phyloP scores from a whole-genome alignment of 2,888 invertebrate species.

The Frankliniella intonsa region DNA sequence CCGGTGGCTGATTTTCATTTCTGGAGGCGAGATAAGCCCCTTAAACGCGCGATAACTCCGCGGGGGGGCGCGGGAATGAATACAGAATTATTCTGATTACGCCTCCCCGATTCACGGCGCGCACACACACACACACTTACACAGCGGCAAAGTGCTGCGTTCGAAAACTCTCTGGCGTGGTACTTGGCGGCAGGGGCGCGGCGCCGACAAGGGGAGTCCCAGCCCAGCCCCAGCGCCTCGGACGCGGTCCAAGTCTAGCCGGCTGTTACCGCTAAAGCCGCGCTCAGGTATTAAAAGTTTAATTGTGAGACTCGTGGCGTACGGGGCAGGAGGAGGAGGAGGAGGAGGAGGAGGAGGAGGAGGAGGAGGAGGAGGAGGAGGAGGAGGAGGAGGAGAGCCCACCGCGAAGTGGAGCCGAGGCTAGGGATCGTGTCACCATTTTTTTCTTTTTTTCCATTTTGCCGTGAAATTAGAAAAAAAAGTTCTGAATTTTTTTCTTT shows the following conservation, averaged over 20 bases:
- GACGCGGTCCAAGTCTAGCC: neutral
- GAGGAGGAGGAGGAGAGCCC: too few relatives aligned
- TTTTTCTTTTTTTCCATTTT: too few relatives aligned
- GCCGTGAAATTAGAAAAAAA: too few relatives aligned
- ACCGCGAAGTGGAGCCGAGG: neutral
- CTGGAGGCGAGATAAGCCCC: conserved; percentile 4
- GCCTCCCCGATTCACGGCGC: conserved; percentile 3
- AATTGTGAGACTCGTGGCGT: neutral
- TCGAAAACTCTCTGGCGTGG: neutral
- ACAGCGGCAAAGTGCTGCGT: too few relatives aligned
- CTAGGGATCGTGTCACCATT: neutral
- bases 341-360: too few relatives aligned
- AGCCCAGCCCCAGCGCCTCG: neutral
- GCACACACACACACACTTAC: neutral
- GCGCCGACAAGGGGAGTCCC: neutral
- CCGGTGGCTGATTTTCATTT: neutral
- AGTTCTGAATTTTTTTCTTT: too few relatives aligned
- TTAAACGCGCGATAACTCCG: neutral
- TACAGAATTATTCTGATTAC: conserved; percentile 18
- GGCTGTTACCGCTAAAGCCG: conserved; percentile 19
- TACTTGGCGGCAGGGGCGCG: neutral
- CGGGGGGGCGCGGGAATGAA: neutral
- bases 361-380: too few relatives aligned
- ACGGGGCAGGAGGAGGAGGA: too few relatives aligned
- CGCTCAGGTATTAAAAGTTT: conserved; percentile 6